Base-by-base conservation (phyloP, 2,888 invertebrate genomes). In the Tinea pellionella region DNA sequence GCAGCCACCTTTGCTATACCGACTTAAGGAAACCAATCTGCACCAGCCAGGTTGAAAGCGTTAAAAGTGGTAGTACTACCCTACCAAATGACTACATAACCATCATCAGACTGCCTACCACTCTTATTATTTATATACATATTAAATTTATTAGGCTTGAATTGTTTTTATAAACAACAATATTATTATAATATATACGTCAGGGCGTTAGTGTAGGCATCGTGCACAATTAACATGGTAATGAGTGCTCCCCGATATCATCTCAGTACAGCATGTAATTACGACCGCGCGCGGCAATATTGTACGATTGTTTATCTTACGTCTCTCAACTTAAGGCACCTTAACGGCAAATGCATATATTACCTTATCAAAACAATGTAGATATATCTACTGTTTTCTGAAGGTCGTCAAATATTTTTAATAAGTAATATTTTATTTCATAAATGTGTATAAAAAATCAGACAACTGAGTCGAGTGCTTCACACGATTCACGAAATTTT, bases 171-270 rank as follows among this genome's bases (percentile, higher is more conserved):
- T 15, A 16, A 47, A 47, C 16, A 47, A 53, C 12, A 53, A 53
- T 24, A 53, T 53, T 18, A 47, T 9, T 53, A 24, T 24, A 12
- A 4, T 8, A 47, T 47, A 15, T 47, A 15, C 9, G 9, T 37
- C 37, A n/a, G n/a, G n/a, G 47, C 47, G 24, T 18, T 12, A 53
- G 53, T 24, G 53, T 53, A 53, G 53, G 53, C 55, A 55, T 71
- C 74, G 77, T 70, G 19, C 15, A 78, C 82, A 83, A 85, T 87
- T 85, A 84, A 80, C 80, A 86, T 86, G 84, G 78, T 83, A 87
- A 86, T 87, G 80, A 82, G 78, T 72, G 74, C 70, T 77, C 70
- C 74, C 68, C 74, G 86, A 87, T 85, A 85, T 80, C 79, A 85
- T 84, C 85, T 71, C 73, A 67, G 47, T 6, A 9, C 37, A 37